Conservation (phyloP, 2,797 vertebrate genomes). For the Merluccius polli region DNA sequence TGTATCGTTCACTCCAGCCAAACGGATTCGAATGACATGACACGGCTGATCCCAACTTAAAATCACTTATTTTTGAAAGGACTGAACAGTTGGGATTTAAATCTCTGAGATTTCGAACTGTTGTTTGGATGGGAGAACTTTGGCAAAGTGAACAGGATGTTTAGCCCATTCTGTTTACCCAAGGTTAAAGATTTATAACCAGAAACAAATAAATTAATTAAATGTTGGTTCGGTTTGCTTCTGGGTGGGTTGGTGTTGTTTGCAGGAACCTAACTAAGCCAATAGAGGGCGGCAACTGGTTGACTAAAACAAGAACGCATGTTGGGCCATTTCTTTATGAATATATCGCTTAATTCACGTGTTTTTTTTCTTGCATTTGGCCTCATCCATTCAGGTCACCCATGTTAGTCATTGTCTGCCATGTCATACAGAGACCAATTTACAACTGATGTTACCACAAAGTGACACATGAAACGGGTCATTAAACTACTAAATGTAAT, state of each 20-base stretch:
- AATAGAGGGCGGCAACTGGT: not conserved
- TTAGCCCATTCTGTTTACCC: not conserved
- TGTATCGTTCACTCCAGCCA: not conserved
- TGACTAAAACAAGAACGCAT: not conserved
- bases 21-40: not conserved
- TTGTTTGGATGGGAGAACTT: not conserved
- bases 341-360: not conserved
- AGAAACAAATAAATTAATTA: not conserved
- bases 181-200: not conserved
- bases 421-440: not conserved
- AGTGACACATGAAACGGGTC: not conserved
- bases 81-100: slow-evolving; percentile 6
- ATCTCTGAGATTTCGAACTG: not conserved
- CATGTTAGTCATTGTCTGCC: not conserved
- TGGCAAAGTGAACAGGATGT: not conserved
- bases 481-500: not conserved
- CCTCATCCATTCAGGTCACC: not conserved
- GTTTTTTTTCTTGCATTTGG: not conserved
- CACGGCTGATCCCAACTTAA: not conserved
- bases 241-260: not conserved
- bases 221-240: not conserved
- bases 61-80: not conserved
- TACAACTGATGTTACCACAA: not conserved
- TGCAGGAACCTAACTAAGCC: not conserved
- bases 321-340: not conserved